Base-by-base conservation (phyloP, 2,888 invertebrate species). In the Eristalis arbustorum region DNA sequence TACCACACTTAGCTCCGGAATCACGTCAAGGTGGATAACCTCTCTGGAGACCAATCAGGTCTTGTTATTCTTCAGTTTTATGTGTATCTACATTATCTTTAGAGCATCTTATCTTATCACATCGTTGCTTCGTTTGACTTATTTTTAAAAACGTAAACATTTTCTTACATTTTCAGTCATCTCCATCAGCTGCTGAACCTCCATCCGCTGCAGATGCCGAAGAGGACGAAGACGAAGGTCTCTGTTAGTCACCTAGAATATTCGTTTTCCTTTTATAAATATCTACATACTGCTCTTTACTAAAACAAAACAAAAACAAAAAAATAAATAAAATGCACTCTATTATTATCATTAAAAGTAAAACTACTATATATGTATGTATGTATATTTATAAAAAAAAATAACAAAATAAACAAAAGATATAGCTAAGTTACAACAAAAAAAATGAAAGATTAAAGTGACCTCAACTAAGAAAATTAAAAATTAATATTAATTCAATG, bases 191-290 rank as follows among this genome's bases (percentile, higher is more conserved):
- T 37, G 82, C 74, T 71, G 82, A 87, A 78, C 72, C 83, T 56
- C 78, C 88, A 68, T 84, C 74, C 42, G 74, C 69, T 37, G 56
- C 81, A 73, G 84, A 72, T 23, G 85, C 76, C 34, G 88, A 83
- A 2, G 89, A 88, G n/a, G 89, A 84, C 11, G 89, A 89, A 4
- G 89, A 89, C 10, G 89, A 88, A 8, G 89, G 88, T 56, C 85
- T 89, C 57, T 89, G 89, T 89, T 89, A 89, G 88, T 89, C 76
- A 88, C 37, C 56, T 78, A 82, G 78, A 71, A 40, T 68, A 72
- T 57, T 18, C 71, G 49, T 78, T 79, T 72, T 87, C 71, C 72
- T 85, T 74, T 83, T 83, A 75, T 79, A 79, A 83, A 82, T 68
- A 75, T 68, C 83, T 72, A 75, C 18, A 83, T 83, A 87, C 62